A percentile compares a stretch with the other conserved stretches of the same genome.
Evolutionary conservation across 2,888 invertebrate genomes (phyloP).

Genomic region (Lepidochitona cinerea): DNA sequence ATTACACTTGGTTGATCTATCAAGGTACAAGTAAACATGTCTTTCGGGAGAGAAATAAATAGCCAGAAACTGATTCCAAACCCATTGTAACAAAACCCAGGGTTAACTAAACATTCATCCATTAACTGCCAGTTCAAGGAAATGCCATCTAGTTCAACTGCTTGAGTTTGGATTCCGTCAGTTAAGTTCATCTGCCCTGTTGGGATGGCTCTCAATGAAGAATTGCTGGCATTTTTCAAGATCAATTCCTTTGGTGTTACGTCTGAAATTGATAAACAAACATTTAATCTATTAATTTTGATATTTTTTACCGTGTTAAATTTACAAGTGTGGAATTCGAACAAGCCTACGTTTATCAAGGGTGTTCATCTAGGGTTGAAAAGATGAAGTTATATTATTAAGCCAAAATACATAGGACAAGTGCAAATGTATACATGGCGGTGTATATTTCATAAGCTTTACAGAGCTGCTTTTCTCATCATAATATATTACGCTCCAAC

Average conservation of each 20-base stretch:
- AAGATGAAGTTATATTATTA: too few relatives aligned
- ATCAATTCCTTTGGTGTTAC: background rate
- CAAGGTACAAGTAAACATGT: background rate
- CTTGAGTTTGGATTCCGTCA: background rate
- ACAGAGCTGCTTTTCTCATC: too few relatives aligned
- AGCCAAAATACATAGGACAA: too few relatives aligned
- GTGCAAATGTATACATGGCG: too few relatives aligned
- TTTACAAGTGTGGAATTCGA: background rate
- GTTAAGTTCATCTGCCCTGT: background rate
- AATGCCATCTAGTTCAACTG: background rate
- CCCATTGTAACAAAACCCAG: slow-evolving; percentile 31
- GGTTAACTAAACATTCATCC: slow-evolving; percentile 28
- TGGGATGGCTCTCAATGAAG: background rate
- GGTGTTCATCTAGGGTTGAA: too few relatives aligned
- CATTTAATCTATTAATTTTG: background rate
- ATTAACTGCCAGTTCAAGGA: background rate
- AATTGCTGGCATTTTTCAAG: background rate
- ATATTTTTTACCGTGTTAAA: too few relatives aligned
- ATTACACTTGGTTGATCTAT: background rate
- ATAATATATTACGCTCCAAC: too few relatives aligned
- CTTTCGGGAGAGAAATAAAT: background rate
- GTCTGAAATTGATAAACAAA: background rate
- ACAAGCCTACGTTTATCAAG: too few relatives aligned
- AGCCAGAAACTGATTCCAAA: slow-evolving; percentile 25
- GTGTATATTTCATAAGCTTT: too few relatives aligned